phyloP scores from a whole-genome alignment of 2,888 invertebrate species.

The Chymomyza procnemis region DNA sequence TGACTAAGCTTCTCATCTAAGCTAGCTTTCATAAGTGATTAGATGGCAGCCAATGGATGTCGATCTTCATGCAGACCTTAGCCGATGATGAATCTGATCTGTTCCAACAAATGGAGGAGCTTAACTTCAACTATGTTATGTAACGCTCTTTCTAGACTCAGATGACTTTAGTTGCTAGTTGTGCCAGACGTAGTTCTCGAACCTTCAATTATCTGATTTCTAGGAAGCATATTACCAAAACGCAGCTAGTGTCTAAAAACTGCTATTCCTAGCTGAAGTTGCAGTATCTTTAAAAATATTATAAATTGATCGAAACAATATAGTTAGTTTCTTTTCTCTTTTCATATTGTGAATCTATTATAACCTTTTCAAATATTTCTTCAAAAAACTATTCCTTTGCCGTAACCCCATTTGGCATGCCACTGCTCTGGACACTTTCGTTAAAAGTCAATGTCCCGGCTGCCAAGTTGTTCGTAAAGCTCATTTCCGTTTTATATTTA shows the following conservation, averaged over 20 bases:
- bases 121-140: constrained; percentile 96
- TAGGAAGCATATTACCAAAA: not conserved
- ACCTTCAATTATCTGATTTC: not conserved
- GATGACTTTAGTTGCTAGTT: not conserved
- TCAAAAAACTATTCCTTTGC: too few relatives aligned
- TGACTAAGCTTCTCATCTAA: constrained; percentile 98
- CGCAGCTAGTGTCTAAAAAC: not conserved
- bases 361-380: too few relatives aligned
- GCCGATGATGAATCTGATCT: constrained; percentile 91
- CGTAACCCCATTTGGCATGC: too few relatives aligned
- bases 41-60: constrained; percentile 93
- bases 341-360: too few relatives aligned
- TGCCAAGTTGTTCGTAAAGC: constrained; percentile 38
- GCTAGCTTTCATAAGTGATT: constrained; percentile 96
- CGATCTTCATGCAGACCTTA: constrained; percentile 84
- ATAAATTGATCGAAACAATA: too few relatives aligned
- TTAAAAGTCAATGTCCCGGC: constrained; percentile 31
- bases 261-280: too few relatives aligned
- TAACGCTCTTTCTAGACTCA: constrained; percentile 84
- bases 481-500: constrained; percentile 71
- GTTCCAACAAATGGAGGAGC: constrained; percentile 92
- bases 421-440: constrained; percentile 28
- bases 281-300: too few relatives aligned
- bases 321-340: too few relatives aligned
- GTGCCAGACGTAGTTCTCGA: not conserved